Percentiles rank a stretch among this genome's conserved stretches.
phyloP scores from a whole-genome alignment of 2,113 vertebrate genomes.

The Rissa tridactyla region DNA sequence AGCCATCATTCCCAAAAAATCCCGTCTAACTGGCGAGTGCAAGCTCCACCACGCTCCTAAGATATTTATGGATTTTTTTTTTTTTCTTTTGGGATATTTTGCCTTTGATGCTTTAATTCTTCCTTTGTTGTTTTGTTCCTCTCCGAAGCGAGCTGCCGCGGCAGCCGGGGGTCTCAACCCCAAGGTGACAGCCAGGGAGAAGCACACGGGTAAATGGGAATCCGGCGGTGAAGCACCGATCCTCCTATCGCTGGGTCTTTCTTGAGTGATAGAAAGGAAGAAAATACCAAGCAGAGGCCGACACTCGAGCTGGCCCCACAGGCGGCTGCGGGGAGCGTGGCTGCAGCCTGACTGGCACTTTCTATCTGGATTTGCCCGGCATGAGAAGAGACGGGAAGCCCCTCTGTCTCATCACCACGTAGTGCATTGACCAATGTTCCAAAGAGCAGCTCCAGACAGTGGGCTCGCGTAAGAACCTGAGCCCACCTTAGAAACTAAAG shows the following conservation, averaged over 20 bases:
- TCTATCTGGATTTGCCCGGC: background rate
- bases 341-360: background rate
- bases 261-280: background rate
- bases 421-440: background rate
- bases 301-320: accelerated
- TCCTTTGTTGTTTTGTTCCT: background rate
- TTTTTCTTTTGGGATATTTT: background rate
- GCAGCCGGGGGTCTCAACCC: background rate
- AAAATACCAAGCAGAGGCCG: background rate
- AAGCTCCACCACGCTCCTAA: background rate
- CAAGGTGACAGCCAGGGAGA: background rate
- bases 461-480: background rate
- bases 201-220: background rate
- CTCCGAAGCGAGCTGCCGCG: accelerated
- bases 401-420: background rate
- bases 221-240: background rate
- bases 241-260: background rate
- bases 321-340: background rate
- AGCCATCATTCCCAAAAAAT: background rate
- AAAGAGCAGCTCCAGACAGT: background rate
- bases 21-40: accelerated
- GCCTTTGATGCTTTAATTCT: background rate
- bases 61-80: background rate
- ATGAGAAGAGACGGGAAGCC: background rate
- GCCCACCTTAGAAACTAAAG: background rate